phyloP scores from a whole-genome alignment of 2,888 invertebrate species.

The Deilephila elpenor region DNA sequence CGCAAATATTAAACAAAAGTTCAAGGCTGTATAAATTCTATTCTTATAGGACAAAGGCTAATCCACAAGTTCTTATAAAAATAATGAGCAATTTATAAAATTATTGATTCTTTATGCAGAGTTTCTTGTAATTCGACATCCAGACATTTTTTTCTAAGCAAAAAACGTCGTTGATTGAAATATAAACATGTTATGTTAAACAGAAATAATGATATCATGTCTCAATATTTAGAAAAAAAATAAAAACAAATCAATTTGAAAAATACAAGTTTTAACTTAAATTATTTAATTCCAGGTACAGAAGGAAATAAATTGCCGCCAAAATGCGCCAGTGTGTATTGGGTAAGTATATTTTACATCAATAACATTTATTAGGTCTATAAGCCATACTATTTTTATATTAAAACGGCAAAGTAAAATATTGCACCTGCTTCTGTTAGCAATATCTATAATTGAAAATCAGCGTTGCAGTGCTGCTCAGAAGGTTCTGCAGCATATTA shows the following conservation, averaged over 20 bases:
- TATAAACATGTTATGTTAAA: background rate
- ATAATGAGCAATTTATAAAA: slow-evolving; percentile 8
- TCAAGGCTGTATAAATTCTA: slow-evolving; percentile 21
- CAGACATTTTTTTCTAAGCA: background rate
- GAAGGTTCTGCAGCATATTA: too few relatives aligned
- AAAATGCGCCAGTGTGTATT: slow-evolving; percentile 59
- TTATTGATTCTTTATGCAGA: background rate
- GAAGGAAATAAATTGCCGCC: background rate
- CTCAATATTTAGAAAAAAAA: background rate
- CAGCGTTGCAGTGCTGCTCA: too few relatives aligned
- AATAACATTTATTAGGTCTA: too few relatives aligned
- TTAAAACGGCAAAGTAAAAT: too few relatives aligned
- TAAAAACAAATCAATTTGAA: background rate
- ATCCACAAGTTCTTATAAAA: slow-evolving; percentile 5
- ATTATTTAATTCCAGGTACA: slow-evolving; percentile 5
- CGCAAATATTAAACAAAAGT: slow-evolving; percentile 1
- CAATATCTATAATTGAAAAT: too few relatives aligned
- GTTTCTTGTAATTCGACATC: background rate
- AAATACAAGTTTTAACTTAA: background rate
- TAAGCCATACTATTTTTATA: too few relatives aligned
- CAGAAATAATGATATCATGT: too few relatives aligned
- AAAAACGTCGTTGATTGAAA: background rate
- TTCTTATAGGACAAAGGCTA: background rate
- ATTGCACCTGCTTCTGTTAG: too few relatives aligned
- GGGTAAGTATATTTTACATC: slow-evolving; percentile 49